Evolutionary conservation across 2,888 invertebrate genomes (phyloP).

Genomic region (Prosopocoilus inquinatus): DNA sequence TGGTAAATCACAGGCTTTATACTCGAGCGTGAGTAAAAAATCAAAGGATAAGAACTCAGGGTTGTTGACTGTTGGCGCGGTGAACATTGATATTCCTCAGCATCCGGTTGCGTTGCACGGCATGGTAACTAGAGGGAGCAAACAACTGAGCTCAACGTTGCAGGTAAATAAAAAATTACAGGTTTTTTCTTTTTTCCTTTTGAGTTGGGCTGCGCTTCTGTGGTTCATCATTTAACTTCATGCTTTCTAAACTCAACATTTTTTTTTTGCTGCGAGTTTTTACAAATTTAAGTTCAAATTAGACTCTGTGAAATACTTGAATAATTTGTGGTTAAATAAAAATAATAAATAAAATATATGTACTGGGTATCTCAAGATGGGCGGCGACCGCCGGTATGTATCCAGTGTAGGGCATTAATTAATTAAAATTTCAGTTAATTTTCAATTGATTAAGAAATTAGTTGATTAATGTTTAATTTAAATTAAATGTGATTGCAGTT

Average conservation of each 20-base stretch:
- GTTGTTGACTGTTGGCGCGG: conserved; percentile 81
- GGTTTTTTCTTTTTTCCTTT: background rate
- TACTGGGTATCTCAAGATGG: too few species aligned
- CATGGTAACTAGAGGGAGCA: conserved; percentile 94
- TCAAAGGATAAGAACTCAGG: conserved; percentile 78
- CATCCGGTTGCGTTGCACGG: conserved; percentile 97
- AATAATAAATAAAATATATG: too few species aligned
- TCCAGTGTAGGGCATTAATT: too few species aligned
- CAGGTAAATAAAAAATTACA: conserved; percentile 57
- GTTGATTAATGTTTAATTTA: too few species aligned
- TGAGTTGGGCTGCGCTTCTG: background rate
- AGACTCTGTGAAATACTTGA: too few species aligned
- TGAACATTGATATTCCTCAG: conserved; percentile 94
- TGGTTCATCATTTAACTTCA: background rate
- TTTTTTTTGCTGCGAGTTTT: background rate
- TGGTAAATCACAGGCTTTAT: conserved; percentile 88
- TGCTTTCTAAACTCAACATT: background rate
- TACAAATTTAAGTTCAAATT: background rate
- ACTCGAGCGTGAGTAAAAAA: conserved; percentile 77
- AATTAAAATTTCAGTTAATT: too few species aligned
- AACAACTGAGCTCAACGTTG: conserved; percentile 87
- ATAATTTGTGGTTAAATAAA: too few species aligned
- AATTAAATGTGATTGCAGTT: too few species aligned
- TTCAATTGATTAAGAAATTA: too few species aligned
- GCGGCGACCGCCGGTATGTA: too few species aligned